These are phyloP conservation scores for Blomia tropicalis DNA, from an alignment of 2,888 invertebrate species.

Conservation along the genomic window DNA sequence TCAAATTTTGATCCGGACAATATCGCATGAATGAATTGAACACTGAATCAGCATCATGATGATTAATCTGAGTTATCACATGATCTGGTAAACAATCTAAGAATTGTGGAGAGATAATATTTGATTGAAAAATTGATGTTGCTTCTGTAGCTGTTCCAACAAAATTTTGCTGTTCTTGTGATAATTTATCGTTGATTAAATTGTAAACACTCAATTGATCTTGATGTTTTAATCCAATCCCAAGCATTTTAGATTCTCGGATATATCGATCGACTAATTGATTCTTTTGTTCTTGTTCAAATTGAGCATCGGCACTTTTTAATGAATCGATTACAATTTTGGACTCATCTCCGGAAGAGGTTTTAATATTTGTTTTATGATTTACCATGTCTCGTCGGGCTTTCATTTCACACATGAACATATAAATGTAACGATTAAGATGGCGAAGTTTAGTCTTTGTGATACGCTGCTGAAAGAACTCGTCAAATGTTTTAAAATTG, in stretches of 20 bases:
- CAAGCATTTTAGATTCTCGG: constrained; percentile 66
- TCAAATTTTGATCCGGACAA: constrained; percentile 57
- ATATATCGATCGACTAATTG: constrained; percentile 54
- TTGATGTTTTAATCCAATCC: constrained; percentile 48
- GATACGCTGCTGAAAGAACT: background rate
- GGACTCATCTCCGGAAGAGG: background rate
- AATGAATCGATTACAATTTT: background rate
- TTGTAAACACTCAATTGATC: constrained; percentile 42
- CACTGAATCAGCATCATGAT: constrained; percentile 64
- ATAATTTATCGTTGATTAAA: constrained; percentile 42
- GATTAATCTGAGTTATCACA: constrained; percentile 47
- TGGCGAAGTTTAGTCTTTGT: constrained; percentile 55
- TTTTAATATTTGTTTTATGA: background rate
- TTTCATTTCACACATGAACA: constrained; percentile 45
- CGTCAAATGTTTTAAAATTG: constrained; percentile 17
- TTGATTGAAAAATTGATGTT: constrained; percentile 50
- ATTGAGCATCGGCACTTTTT: constrained; percentile 29
- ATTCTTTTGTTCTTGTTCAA: constrained; percentile 48
- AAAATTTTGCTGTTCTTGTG: constrained; percentile 47
- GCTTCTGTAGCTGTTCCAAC: constrained; percentile 40
- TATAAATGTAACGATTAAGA: constrained; percentile 51
- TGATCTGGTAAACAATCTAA: constrained; percentile 57
- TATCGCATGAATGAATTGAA: constrained; percentile 61
- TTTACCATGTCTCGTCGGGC: constrained; percentile 32
- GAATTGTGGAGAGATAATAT: constrained; percentile 48